Base-by-base conservation (phyloP, 2,113 vertebrate genomes). In the Orthonyx spaldingii region DNA sequence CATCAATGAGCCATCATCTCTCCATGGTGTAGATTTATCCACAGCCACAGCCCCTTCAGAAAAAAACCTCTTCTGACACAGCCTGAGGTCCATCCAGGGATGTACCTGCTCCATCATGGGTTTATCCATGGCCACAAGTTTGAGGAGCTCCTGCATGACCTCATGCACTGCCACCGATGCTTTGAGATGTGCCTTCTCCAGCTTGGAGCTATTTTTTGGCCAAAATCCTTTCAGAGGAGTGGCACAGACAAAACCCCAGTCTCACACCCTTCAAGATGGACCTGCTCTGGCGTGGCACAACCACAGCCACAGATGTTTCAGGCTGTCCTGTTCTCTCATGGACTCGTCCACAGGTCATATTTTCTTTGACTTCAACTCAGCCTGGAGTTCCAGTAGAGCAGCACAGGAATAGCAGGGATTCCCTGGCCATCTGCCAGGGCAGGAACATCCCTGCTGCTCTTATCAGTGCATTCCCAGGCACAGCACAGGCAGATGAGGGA, bases 311-410 rank as follows among this genome's bases (percentile, higher is more conserved):
- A 11, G 78, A 15, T 7, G 6, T 68, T 60, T 53, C 55, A 53
- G 33, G 47, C 9, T 26, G 23, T 30, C n/a, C 46, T 75, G 37
- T 50, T n/a, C 61, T 59, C 39, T 26, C 9, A 5, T 10, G 46
- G 77, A 12, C 28, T 39, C 3, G 0, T 7, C 16, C 46, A n/a
- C 53, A 75, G 33, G 13, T 41, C 33, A 4, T 5, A 10, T 52
- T 68, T 68, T 7, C 53, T 30, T 60, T 55, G 47, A 13, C 56
- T 56, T 27, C 26, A 32, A 20, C 7, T 55, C 55, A 32, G 30
- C 7, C 55, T 55, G 63, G 63, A 47, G 11, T 4, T 61, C 55
- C 70, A 83, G 55, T 4, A 44, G 6, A 69, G 70, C n/a, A 76
- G 70, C 41, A 47, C 55, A 32, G 70, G 7, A 7, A 0, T 11